phyloP scores from a whole-genome alignment of 2,888 invertebrate species.

The Caenorhabditis sp. region DNA sequence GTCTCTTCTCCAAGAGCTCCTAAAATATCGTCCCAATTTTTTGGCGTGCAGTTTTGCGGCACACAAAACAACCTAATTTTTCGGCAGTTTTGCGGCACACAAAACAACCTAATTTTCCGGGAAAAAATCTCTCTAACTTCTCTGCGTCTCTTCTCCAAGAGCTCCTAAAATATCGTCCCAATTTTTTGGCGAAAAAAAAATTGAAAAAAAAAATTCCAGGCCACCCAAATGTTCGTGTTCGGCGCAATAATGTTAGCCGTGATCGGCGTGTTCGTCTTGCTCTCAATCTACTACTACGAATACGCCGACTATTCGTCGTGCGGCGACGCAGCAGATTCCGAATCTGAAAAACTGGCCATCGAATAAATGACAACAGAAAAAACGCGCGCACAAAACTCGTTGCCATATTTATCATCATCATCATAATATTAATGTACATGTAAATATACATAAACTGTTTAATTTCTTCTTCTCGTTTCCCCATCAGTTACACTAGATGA shows the following conservation, averaged over 20 bases:
- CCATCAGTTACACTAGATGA: constrained; percentile 28
- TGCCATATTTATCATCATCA: neutral
- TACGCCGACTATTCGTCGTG: constrained; percentile 42
- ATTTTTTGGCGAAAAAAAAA: no score
- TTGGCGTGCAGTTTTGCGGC: no score
- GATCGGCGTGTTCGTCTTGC: constrained; percentile 82
- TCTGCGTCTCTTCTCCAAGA: no score
- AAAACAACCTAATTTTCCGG: no score
- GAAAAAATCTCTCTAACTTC: no score
- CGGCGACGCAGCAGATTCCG: constrained; percentile 12
- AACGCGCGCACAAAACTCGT: neutral
- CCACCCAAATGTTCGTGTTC: constrained; percentile 50
- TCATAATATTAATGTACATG: neutral
- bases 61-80: no score
- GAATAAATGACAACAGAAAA: constrained; percentile 5
- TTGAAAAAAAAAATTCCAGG: no score
- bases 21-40: no score
- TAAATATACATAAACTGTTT: neutral
- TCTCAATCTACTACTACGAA: constrained; percentile 81
- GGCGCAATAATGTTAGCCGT: constrained; percentile 79
- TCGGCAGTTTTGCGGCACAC: no score
- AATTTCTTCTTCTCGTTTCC: no score
- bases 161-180: no score
- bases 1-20: no score
- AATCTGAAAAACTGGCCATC: neutral